Evolutionary conservation across 64 coral and sea anemone genomes (phyloP).

Genomic region (Stichodactyla mertensii): DNA sequence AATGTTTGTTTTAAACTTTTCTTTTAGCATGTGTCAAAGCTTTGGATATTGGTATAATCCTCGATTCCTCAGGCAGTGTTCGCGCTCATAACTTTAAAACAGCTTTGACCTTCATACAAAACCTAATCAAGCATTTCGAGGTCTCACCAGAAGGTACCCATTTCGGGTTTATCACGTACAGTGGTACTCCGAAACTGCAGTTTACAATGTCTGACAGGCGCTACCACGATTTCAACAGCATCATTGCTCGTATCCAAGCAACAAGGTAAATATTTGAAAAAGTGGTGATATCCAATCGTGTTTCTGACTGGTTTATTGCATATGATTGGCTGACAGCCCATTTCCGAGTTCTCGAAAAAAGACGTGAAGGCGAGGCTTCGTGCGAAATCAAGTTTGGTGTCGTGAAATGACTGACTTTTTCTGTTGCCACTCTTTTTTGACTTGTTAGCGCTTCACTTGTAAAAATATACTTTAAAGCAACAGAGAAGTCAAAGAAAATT

Average conservation of each 20-base stretch:
- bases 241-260: constrained; percentile 23
- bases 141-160: constrained; percentile 42
- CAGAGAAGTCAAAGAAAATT: too few species aligned
- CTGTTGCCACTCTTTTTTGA: too few species aligned
- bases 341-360: too few species aligned
- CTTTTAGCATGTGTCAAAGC: constrained; percentile 37
- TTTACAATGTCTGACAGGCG: constrained; percentile 31
- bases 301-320: too few species aligned
- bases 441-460: too few species aligned
- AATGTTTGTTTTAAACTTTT: background rate
- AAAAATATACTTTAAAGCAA: too few species aligned
- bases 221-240: constrained; percentile 13
- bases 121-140: constrained; percentile 41
- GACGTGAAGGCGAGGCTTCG: too few species aligned
- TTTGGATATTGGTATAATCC: constrained; percentile 52
- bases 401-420: too few species aligned
- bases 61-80: constrained; percentile 55
- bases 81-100: constrained; percentile 35
- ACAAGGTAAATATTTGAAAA: background rate
- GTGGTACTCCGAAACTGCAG: constrained; percentile 1
- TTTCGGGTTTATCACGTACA: constrained; percentile 44
- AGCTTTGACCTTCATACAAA: constrained; percentile 25
- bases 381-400: too few species aligned
- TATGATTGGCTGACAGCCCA: too few species aligned
- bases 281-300: too few species aligned